A percentile compares a stretch with the other conserved stretches of the same genome.
These are phyloP conservation scores for Sebastes melanostomus DNA, from an alignment of 2,797 vertebrate species.

Conservation along the genomic window DNA sequence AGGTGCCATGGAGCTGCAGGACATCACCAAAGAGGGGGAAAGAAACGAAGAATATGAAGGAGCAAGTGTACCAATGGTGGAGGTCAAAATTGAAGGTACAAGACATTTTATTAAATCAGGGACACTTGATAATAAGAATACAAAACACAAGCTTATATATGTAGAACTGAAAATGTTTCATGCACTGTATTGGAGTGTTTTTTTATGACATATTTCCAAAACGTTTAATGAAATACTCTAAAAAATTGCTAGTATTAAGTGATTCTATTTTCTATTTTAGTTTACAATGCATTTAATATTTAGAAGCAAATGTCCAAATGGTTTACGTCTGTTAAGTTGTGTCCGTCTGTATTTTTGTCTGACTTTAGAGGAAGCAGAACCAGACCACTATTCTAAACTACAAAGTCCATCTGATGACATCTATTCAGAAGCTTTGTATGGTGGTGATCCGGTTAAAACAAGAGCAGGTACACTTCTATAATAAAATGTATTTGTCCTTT, in stretches of 20 bases:
- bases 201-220: not conserved
- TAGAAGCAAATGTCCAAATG: not conserved
- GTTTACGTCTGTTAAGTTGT: not conserved
- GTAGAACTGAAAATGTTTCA: not conserved
- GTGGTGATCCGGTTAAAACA: not conserved
- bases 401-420: constrained; percentile 57
- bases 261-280: not conserved
- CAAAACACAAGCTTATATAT: not conserved
- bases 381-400: constrained; percentile 56
- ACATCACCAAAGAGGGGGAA: not conserved
- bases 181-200: not conserved
- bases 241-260: not conserved
- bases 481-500: not conserved
- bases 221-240: not conserved
- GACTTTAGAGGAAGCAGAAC: constrained; percentile 52
- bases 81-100: constrained; percentile 47
- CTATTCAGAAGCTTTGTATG: constrained; percentile 49
- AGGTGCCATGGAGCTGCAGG: constrained; percentile 75
- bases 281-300: not conserved
- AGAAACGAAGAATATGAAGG: not conserved
- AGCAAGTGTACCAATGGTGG: not conserved
- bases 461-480: constrained; percentile 49
- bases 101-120: not conserved
- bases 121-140: not conserved
- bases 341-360: constrained; percentile 32